Percentiles rank a stretch among this genome's conserved stretches.
Conservation (phyloP, 2,888 invertebrate species). For the Tanaodytes sp. region DNA sequence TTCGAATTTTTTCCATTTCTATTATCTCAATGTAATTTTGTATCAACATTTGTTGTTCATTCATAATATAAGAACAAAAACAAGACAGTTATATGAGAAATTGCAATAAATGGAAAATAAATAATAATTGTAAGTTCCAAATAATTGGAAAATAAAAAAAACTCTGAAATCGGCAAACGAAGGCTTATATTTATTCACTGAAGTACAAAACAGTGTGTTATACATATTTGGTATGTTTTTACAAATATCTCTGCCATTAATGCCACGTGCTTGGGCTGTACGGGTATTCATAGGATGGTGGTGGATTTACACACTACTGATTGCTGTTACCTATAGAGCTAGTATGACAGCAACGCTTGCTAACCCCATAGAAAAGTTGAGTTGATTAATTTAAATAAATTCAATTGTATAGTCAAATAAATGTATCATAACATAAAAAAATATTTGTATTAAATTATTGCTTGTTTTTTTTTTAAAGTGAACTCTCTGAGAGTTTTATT, state of each 20-base stretch:
- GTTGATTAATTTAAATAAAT: too few species aligned
- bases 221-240: slow-evolving; percentile 88
- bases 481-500: too few species aligned
- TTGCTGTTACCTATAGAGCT: slow-evolving; percentile 86
- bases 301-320: slow-evolving; percentile 87
- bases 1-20: too few species aligned
- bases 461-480: too few species aligned
- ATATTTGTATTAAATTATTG: too few species aligned
- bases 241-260: slow-evolving; percentile 83
- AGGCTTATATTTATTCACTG: slow-evolving; percentile 82
- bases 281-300: slow-evolving; percentile 89
- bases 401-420: too few species aligned
- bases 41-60: too few species aligned
- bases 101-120: background rate
- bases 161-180: slow-evolving; percentile 63
- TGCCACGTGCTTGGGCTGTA: slow-evolving; percentile 86
- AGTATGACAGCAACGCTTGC: slow-evolving; percentile 90
- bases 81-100: too few species aligned
- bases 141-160: slow-evolving; percentile 10
- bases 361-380: slow-evolving; percentile 81
- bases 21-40: too few species aligned
- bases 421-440: too few species aligned
- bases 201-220: slow-evolving; percentile 82
- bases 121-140: slow-evolving; percentile 44
- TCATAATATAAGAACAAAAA: too few species aligned